Evolutionary conservation across 2,888 invertebrate species (phyloP), one percentile per base, ranked within the genome.

Genomic region (Rapana venosa): DNA sequence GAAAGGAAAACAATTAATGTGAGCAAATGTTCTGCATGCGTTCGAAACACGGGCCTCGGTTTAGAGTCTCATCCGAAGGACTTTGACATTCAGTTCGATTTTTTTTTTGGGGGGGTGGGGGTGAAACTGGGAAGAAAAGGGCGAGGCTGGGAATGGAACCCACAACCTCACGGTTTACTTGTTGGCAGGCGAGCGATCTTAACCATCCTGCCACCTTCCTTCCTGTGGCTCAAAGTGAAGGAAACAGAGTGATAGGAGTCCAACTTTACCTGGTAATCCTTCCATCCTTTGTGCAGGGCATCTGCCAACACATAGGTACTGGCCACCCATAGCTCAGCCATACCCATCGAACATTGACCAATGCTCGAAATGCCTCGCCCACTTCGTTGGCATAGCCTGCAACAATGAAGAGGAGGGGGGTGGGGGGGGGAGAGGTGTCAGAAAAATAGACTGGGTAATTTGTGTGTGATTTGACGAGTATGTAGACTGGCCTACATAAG

Each of bases 301-400:
- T 99, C 99, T 0, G 98, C 98, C 35, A 98, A 95, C 0, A 98
- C 98, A 95, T 99, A 99, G 0, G 97, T 97, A 92, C 97, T 97
- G 61, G 99, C 98, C 15, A 98, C 96, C 97, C 97, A 95, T 99
- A 99, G 94, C 98, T 97, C 5, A 96, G 93, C 87, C 96, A 94
- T 6, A 99, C 99, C 92, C 97, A 96, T 93, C 97, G 97, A 74
- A 96, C 97, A 35, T 97, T 97, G 77, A 98, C 97, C 89, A 98
- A 96, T 0, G 98, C 97, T 66, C 99, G 97, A 96, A 99, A 98
- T 6, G 99, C 97, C 97, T 99, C 99, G 0, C 99, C 99, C 6
- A 99, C 97, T 97, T 99, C 99, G 96, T 99, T 99, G 61, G 98
- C 97, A 96, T 99, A 99, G 88, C 99, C 99, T 99, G 96, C 47